Conservation (phyloP, 2,888 invertebrate species). For the Neocrepidodera transversa region DNA sequence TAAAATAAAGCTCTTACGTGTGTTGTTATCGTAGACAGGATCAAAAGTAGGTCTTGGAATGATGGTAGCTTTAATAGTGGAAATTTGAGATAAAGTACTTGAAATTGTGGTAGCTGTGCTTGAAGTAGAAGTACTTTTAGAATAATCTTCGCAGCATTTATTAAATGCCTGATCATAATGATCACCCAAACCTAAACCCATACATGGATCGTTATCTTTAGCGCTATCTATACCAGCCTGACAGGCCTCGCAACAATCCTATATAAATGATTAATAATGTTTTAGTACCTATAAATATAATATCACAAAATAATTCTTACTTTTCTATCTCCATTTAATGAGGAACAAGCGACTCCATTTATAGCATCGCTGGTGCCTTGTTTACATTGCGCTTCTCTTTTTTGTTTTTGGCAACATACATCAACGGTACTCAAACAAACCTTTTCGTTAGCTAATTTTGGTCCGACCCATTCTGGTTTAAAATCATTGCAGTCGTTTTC, state of each 20-base stretch:
- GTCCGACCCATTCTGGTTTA: constrained; percentile 61
- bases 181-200: constrained; percentile 64
- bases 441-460: constrained; percentile 66
- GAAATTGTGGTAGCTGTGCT: constrained; percentile 37
- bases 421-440: constrained; percentile 69
- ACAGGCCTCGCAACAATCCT: constrained; percentile 71
- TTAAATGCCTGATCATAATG: constrained; percentile 69
- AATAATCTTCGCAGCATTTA: constrained; percentile 65
- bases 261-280: not conserved
- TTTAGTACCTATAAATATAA: no score
- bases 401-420: constrained; percentile 68
- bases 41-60: not conserved
- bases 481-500: constrained; percentile 52
- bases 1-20: not conserved
- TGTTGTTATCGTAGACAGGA: not conserved
- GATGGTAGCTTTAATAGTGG: constrained; percentile 17
- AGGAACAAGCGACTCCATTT: constrained; percentile 49
- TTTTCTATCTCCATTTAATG: constrained; percentile 41
- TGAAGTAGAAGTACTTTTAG: constrained; percentile 40
- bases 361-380: constrained; percentile 63
- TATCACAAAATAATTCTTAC: constrained; percentile 35
- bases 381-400: constrained; percentile 55
- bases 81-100: not conserved
- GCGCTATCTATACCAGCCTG: constrained; percentile 69
- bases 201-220: constrained; percentile 66